Conservation (phyloP, 1,140 invertebrate genomes). For the Listronotus oregonensis region DNA sequence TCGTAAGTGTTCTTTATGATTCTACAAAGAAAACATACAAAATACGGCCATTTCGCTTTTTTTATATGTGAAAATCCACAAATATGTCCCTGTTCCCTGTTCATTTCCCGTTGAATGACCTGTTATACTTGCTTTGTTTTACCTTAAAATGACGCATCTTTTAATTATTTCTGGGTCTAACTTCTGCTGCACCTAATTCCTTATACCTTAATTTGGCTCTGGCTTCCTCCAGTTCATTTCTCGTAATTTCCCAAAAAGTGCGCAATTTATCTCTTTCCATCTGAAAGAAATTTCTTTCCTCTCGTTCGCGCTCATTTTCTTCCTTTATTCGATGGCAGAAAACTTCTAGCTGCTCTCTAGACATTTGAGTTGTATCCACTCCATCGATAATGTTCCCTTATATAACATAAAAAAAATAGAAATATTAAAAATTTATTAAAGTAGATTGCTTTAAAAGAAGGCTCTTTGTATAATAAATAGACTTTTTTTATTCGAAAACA, state of each 20-base stretch:
- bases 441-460: too few relatives aligned
- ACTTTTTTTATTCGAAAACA: too few relatives aligned
- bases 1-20: too few relatives aligned
- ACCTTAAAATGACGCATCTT: not conserved
- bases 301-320: slow-evolving; percentile 90
- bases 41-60: too few relatives aligned
- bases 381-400: slow-evolving; percentile 79
- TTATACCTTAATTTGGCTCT: slow-evolving; percentile 65
- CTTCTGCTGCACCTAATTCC: not conserved
- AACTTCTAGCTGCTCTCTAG: slow-evolving; percentile 87
- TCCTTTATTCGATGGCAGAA: slow-evolving; percentile 85
- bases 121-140: too few relatives aligned
- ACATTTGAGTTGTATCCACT: slow-evolving; percentile 90
- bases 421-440: too few relatives aligned
- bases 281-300: slow-evolving; percentile 95
- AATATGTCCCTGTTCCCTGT: too few relatives aligned
- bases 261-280: slow-evolving; percentile 92
- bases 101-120: too few relatives aligned
- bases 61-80: too few relatives aligned
- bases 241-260: slow-evolving; percentile 92
- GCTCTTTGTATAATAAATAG: too few relatives aligned
- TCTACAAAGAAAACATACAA: too few relatives aligned
- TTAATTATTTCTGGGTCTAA: not conserved
- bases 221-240: slow-evolving; percentile 81
- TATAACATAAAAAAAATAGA: not conserved